Evolutionary conservation across 2,113 vertebrate species (phyloP).

Genomic region (Cygnus buccinator): DNA sequence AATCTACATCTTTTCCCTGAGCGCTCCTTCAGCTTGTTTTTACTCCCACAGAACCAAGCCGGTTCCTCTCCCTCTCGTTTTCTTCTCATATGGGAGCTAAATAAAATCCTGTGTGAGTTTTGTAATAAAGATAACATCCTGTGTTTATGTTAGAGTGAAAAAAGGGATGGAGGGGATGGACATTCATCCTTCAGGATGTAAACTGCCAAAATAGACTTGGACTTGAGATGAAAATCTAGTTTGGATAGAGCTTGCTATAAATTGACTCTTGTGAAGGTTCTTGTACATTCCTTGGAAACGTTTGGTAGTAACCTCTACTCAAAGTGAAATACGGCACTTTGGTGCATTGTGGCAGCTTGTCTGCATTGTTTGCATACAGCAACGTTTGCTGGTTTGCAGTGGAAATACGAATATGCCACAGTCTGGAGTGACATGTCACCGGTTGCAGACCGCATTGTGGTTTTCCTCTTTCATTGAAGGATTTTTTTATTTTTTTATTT

Average conservation of each 20-base stretch:
- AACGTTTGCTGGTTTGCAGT: accelerated
- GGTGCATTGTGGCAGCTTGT: accelerated
- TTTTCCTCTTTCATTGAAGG: neutral
- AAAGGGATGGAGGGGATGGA: neutral
- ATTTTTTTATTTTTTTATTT: neutral
- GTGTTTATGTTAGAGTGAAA: neutral
- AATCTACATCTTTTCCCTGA: neutral
- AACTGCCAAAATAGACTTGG: neutral
- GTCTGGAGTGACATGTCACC: neutral
- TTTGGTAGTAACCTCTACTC: neutral
- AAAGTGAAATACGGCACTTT: accelerated
- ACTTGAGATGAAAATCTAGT: neutral
- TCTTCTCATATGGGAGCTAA: neutral
- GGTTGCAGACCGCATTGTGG: accelerated
- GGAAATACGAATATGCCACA: accelerated
- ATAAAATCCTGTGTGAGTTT: neutral
- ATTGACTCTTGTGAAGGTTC: neutral
- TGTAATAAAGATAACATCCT: neutral
- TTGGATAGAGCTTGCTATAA: neutral
- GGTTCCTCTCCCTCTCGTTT: neutral
- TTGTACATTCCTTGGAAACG: neutral
- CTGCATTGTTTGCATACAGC: neutral
- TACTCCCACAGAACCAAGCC: accelerated
- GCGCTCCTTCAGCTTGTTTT: neutral
- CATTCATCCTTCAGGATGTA: neutral